Conservation (phyloP, 2,888 invertebrate species). For the Hylaea fasciaria region DNA sequence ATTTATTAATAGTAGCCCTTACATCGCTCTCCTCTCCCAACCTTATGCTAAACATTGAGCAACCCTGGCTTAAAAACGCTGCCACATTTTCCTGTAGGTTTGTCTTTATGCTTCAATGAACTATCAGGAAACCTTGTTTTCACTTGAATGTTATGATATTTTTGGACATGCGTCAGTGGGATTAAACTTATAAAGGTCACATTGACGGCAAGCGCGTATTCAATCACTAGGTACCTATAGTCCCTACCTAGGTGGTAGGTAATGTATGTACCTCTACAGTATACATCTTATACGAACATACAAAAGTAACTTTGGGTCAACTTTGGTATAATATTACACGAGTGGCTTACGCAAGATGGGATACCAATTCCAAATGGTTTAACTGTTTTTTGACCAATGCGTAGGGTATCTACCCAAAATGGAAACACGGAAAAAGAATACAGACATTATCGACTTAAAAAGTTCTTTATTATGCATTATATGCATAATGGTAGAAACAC, state of each 20-base stretch:
- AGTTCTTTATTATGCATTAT: background rate
- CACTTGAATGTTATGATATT: slow-evolving; percentile 2
- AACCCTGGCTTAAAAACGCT: slow-evolving; percentile 62
- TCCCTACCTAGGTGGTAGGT: background rate
- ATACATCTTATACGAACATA: slow-evolving; percentile 3
- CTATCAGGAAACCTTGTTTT: slow-evolving; percentile 8
- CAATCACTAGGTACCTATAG: background rate
- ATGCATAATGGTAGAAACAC: no score
- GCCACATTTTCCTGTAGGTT: slow-evolving; percentile 28
- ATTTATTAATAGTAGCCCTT: slow-evolving; percentile 58
- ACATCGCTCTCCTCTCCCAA: slow-evolving; percentile 72
- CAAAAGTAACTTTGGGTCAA: slow-evolving; percentile 12
- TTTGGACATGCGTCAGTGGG: slow-evolving; percentile 10
- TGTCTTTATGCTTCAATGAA: slow-evolving; percentile 19
- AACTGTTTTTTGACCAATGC: background rate
- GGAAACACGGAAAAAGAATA: slow-evolving; percentile 49
- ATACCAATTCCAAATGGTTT: background rate
- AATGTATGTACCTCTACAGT: no score
- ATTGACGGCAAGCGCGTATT: background rate
- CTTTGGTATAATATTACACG: slow-evolving; percentile 18
- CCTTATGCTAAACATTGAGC: slow-evolving; percentile 82
- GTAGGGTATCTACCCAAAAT: slow-evolving; percentile 49
- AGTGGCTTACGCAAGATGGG: slow-evolving; percentile 3
- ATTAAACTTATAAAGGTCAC: background rate
- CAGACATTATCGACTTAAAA: background rate